A percentile compares a stretch with the other conserved stretches of the same genome.
phyloP scores from a whole-genome alignment of 2,888 invertebrate species.

The Myathropa florea region DNA sequence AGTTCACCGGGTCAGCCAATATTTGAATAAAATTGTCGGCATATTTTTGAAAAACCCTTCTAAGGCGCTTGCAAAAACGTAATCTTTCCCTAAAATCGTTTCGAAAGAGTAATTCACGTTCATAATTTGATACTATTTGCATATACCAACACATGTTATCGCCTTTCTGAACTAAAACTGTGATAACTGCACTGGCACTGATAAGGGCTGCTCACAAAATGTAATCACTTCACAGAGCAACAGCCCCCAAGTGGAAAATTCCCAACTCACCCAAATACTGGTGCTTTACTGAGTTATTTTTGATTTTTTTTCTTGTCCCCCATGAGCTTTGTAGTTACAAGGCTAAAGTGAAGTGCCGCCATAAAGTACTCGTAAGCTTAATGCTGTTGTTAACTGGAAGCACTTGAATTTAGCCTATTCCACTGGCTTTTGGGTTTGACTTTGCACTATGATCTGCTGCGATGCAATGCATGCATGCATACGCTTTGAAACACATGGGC shows the following conservation, averaged over 20 bases:
- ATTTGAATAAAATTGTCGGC: too few species aligned
- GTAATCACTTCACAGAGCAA: slow-evolving; percentile 2
- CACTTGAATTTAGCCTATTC: background rate
- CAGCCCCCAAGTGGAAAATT: slow-evolving; percentile 29
- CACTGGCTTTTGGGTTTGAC: background rate
- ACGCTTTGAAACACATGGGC: too few species aligned
- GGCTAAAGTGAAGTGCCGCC: background rate
- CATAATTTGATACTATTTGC: background rate
- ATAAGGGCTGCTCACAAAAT: slow-evolving; percentile 1
- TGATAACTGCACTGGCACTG: slow-evolving; percentile 13
- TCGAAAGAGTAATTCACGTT: background rate
- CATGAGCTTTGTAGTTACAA: slow-evolving; percentile 9
- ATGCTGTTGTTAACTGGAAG: background rate
- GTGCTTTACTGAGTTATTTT: slow-evolving; percentile 10
- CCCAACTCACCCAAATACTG: slow-evolving; percentile 8
- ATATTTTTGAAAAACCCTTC: too few species aligned
- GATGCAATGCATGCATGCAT: background rate
- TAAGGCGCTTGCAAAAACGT: background rate
- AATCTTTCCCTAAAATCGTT: background rate
- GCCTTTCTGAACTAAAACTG: slow-evolving; percentile 4
- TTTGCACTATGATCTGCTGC: background rate
- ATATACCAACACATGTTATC: slow-evolving; percentile 8
- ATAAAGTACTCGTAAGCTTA: background rate
- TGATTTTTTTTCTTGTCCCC: slow-evolving; percentile 45
- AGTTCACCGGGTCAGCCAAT: too few species aligned